Evolutionary conservation across 1,140 invertebrate species (phyloP), one percentile per base, ranked within the genome.

Genomic region (Drepana arcuata): DNA sequence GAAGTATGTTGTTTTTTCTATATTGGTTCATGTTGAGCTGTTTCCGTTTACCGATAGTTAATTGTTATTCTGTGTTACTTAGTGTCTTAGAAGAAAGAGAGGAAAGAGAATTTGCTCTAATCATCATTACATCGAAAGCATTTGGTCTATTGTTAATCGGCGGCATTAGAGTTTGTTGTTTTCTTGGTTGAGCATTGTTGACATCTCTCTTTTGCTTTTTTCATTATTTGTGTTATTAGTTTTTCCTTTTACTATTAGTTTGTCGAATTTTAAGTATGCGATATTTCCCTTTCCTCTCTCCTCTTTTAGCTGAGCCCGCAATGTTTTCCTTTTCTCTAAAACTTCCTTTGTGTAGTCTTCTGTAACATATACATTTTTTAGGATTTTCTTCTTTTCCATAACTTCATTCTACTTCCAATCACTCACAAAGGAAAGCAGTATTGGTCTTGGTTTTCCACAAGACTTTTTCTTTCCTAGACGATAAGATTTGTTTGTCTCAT

Each of bases 301-400:
- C 9, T 41, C 42, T 14, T 27, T 26, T 21, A 41, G 7, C 29
- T 39, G 23, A 7, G 30, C 14, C 24, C 27, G 27, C 9, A 51
- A 26, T 7, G 15, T 2, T 24, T 47, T 46, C 2, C 48, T 27
- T 12, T 33, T 46, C 26, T 52, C 38, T 11, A 45, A 16, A 15
- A 35, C 16, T 40, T 46, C 40, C 16, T 52, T 46, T 1, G 48
- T 23, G 16, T 38, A 51, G 15, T 51, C 42, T 31, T 51, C 42
- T 11, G 16, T 34, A 3, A 45, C 15, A 32, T 30, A 40, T 11
- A 37, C 25, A 10, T 12, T 11, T 16, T 32, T 28, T 7, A 38
- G 16, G 7, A 34, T 39, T 31, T 34, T 30, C 9, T 27, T 34
- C 1, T 24, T 31, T 31, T 18, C 16, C n/a, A n/a, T n/a, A n/a